phyloP scores from a whole-genome alignment of 2,888 invertebrate species.

The Lithophane socia region DNA sequence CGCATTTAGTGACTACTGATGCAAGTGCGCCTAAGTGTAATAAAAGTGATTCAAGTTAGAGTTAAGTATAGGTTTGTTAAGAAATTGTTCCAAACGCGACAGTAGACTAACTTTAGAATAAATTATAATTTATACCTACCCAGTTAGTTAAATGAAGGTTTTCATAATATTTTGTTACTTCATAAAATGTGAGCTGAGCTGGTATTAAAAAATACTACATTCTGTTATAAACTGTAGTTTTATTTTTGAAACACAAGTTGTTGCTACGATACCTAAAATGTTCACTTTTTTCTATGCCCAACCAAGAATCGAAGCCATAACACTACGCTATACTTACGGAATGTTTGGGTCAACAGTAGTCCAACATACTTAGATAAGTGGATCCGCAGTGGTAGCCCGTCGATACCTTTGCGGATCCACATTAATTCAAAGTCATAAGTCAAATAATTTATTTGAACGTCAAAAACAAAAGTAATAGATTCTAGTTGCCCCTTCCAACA shows the following conservation, averaged over 20 bases:
- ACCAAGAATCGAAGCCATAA: neutral
- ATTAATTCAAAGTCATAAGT: too few species aligned
- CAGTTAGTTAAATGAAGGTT: neutral
- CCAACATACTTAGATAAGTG: neutral
- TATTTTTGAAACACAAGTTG: constrained; percentile 7
- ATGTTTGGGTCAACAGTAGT: neutral
- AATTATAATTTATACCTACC: constrained; percentile 1
- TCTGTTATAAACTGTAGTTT: constrained; percentile 32
- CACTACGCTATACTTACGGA: neutral
- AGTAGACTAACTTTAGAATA: constrained; percentile 1
- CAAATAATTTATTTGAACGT: too few species aligned
- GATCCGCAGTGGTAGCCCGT: too few species aligned
- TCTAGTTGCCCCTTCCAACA: too few species aligned
- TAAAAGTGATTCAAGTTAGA: constrained; percentile 10
- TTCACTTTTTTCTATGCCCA: neutral
- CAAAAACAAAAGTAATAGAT: too few species aligned
- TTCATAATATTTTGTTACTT: constrained; percentile 37
- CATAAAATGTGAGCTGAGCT: constrained; percentile 19
- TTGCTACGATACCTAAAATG: neutral
- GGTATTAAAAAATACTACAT: constrained; percentile 27
- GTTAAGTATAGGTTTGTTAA: neutral
- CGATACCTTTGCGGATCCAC: too few species aligned
- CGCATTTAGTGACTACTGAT: neutral
- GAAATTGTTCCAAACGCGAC: constrained; percentile 10
- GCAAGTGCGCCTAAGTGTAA: neutral